These are phyloP conservation scores for Cariama cristata DNA, from an alignment of 2,113 vertebrate genomes.

Conservation along the genomic window DNA sequence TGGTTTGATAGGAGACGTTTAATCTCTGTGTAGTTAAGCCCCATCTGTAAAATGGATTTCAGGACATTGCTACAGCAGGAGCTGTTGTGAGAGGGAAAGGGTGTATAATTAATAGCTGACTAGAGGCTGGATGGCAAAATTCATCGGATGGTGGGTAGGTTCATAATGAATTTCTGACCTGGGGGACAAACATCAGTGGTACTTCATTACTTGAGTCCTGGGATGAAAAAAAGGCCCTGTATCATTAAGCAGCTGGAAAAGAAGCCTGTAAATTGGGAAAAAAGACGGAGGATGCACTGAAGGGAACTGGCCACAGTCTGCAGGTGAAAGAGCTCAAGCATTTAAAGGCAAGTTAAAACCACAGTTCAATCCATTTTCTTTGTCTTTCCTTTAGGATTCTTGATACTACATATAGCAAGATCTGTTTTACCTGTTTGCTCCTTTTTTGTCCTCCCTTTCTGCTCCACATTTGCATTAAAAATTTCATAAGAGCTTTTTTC, in stretches of 20 bases:
- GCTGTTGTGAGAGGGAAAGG: neutral
- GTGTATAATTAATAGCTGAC: slow-evolving; percentile 54
- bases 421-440: neutral
- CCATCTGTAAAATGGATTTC: slow-evolving; percentile 15
- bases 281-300: neutral
- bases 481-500: neutral
- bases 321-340: neutral
- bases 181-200: slow-evolving; percentile 23
- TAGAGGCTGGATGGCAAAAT: slow-evolving; percentile 47
- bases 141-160: neutral
- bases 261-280: neutral
- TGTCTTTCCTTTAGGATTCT: neutral
- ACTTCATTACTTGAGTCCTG: slow-evolving; percentile 36
- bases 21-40: slow-evolving; percentile 20
- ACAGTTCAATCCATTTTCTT: neutral
- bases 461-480: neutral
- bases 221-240: slow-evolving; percentile 10
- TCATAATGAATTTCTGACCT: slow-evolving; percentile 61
- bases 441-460: neutral
- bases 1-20: slow-evolving; percentile 15
- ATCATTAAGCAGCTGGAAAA: neutral
- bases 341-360: neutral
- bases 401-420: neutral
- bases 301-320: neutral
- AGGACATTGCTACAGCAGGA: neutral